Conservation (phyloP, 2,113 vertebrate species). For the Cavia aperea region DNA sequence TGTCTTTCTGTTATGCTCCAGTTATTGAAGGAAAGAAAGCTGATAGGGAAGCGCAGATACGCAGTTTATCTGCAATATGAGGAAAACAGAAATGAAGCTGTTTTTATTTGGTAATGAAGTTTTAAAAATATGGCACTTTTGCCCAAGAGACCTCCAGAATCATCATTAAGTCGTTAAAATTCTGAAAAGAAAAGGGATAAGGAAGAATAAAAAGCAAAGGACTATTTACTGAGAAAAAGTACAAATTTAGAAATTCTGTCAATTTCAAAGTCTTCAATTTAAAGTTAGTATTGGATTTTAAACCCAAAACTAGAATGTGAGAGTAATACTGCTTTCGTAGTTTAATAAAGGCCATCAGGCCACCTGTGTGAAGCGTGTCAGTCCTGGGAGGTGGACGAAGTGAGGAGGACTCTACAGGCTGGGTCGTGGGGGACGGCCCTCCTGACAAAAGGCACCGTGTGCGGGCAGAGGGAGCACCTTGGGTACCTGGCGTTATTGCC, state of each 20-base stretch:
- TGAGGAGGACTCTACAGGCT: background rate
- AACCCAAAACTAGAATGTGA: background rate
- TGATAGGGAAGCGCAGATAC: background rate
- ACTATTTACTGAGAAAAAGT: background rate
- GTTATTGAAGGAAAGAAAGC: slow-evolving; percentile 11
- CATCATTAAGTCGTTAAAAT: background rate
- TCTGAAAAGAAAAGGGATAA: background rate
- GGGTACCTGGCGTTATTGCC: background rate
- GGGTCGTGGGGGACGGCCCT: background rate
- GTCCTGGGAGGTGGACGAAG: background rate
- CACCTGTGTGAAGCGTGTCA: background rate
- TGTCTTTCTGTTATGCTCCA: background rate
- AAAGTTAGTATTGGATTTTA: background rate
- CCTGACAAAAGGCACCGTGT: too few relatives aligned
- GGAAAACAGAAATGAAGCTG: background rate
- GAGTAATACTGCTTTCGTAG: background rate
- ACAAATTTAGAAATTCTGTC: background rate
- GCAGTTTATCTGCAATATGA: background rate
- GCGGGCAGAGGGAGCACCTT: background rate
- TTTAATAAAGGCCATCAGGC: background rate
- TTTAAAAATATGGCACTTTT: slow-evolving; percentile 4
- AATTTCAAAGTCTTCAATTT: slow-evolving; percentile 15
- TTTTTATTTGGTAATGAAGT: background rate
- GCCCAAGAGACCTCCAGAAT: background rate
- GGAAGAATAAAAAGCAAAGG: background rate